Conservation (phyloP, 2,888 invertebrate genomes). For the Hirtodrosophila alboralis region DNA sequence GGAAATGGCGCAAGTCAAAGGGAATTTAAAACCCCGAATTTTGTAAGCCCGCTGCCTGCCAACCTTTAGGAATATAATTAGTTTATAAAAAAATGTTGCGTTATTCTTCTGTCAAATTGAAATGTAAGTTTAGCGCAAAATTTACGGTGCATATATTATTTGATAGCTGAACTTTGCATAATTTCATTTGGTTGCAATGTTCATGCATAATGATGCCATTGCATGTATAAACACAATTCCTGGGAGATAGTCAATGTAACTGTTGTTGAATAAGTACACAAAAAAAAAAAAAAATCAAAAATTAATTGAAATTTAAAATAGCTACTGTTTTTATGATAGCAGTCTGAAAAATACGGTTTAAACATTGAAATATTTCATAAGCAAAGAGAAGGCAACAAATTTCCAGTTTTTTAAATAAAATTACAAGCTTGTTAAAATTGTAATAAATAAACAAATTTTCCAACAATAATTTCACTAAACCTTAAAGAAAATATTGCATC, state of each 20-base stretch:
- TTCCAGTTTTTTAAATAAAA: no score
- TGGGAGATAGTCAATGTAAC: conserved; percentile 6
- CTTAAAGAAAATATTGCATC: no score
- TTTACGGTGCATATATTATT: conserved; percentile 16
- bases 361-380: no score
- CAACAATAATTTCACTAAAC: no score
- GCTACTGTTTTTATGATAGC: background rate
- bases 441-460: no score
- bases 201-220: background rate
- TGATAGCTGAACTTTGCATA: conserved; percentile 18
- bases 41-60: conserved; percentile 6
- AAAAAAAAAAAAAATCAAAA: background rate
- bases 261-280: background rate
- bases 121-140: conserved; percentile 23
- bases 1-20: conserved; percentile 57
- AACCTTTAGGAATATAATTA: conserved; percentile 27
- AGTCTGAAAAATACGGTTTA: no score
- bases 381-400: no score
- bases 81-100: conserved; percentile 28
- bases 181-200: conserved; percentile 28
- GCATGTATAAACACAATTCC: background rate
- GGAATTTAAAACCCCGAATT: conserved; percentile 42
- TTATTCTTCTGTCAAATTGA: conserved; percentile 3
- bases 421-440: no score
- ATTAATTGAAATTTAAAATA: background rate